Percentiles rank a stretch among this genome's conserved stretches.
phyloP scores from a whole-genome alignment of 2,888 invertebrate genomes.

The Phragmatobia fuliginosa region DNA sequence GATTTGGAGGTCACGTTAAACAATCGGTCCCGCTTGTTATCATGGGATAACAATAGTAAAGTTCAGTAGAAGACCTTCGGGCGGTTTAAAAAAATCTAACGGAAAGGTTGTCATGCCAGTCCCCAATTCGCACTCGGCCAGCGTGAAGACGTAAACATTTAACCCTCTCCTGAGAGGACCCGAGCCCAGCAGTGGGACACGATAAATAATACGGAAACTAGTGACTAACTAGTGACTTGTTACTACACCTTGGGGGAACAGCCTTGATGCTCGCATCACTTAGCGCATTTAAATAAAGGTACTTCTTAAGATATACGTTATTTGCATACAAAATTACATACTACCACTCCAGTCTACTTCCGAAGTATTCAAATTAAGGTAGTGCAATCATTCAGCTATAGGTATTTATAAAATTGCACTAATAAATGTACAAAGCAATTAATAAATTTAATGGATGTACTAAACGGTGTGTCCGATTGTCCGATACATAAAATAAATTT shows the following conservation, averaged over 20 bases:
- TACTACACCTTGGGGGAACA: conserved; percentile 37
- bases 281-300: conserved; percentile 47
- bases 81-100: too few species aligned
- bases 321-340: conserved; percentile 27
- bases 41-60: too few species aligned
- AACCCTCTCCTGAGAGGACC: too few species aligned
- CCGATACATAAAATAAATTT: background rate
- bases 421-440: background rate
- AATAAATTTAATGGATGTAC: too few species aligned
- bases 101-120: too few species aligned
- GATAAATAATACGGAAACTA: conserved; percentile 48
- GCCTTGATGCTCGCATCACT: conserved; percentile 26
- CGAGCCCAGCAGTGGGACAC: too few species aligned
- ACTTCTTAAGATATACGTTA: conserved; percentile 31
- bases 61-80: too few species aligned
- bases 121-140: too few species aligned
- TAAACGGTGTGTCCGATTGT: background rate
- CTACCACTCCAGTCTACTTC: background rate
- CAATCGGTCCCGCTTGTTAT: too few species aligned
- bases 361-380: background rate
- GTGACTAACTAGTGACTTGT: too few species aligned
- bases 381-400: background rate
- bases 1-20: too few species aligned
- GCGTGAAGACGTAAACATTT: too few species aligned
- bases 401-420: background rate